Conservation (phyloP, 2,888 invertebrate species). For the Platycheirus albimanus region DNA sequence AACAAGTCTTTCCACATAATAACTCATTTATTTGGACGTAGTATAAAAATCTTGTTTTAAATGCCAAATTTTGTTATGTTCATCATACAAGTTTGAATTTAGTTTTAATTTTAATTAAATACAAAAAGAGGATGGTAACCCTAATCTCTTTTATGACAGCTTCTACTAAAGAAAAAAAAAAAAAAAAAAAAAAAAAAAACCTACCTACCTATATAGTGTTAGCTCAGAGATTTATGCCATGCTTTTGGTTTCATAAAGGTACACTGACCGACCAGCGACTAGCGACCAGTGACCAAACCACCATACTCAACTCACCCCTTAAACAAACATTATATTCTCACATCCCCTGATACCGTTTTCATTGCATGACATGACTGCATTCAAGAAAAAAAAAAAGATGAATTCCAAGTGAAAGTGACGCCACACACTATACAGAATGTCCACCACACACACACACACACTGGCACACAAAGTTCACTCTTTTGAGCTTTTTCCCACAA, state of each 20-base stretch:
- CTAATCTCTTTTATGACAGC: no score
- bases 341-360: slow-evolving; percentile 15
- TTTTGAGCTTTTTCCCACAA: slow-evolving; percentile 57
- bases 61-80: no score
- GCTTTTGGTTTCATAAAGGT: slow-evolving; percentile 62
- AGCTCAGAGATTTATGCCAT: slow-evolving; percentile 23
- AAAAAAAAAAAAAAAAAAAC: background rate
- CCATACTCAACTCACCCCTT: slow-evolving; percentile 14
- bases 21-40: no score
- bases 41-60: no score
- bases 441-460: background rate
- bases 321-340: background rate
- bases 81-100: no score
- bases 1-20: no score
- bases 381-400: slow-evolving; percentile 8
- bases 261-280: slow-evolving; percentile 62
- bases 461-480: background rate
- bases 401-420: slow-evolving; percentile 60
- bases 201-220: background rate
- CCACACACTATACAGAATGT: background rate
- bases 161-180: background rate
- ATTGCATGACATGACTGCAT: background rate
- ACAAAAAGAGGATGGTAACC: no score
- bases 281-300: no score
- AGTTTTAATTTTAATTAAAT: no score